Percentiles rank a stretch among this genome's conserved stretches.
Conservation (phyloP, 2,888 invertebrate species). For the Tuberolachnus salignus region DNA sequence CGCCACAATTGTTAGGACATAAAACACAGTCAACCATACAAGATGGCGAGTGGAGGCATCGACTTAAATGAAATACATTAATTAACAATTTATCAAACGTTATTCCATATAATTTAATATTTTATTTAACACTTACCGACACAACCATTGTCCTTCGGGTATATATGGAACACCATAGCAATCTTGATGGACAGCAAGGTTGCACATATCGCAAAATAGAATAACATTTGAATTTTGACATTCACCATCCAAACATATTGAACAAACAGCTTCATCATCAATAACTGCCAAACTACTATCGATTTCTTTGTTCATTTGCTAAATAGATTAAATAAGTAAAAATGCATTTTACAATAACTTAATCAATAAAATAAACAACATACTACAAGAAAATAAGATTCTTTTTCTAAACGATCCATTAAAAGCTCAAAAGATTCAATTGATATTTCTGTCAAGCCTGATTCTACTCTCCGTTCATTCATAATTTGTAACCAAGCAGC, state of each 20-base stretch:
- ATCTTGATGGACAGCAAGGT: constrained; percentile 97
- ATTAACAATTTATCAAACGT: not conserved
- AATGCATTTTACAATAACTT: not conserved
- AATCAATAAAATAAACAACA: constrained; percentile 1
- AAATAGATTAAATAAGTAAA: not conserved
- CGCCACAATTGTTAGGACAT: constrained; percentile 97
- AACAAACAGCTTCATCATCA: constrained; percentile 98
- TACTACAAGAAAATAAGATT: constrained; percentile 87
- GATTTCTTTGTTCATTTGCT: constrained; percentile 58
- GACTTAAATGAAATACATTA: constrained; percentile 63
- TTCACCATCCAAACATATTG: constrained; percentile 98
- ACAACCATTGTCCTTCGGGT: constrained; percentile 97
- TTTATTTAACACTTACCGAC: constrained; percentile 63
- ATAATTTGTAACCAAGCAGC: constrained; percentile 90
- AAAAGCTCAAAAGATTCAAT: constrained; percentile 91
- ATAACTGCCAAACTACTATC: constrained; percentile 69
- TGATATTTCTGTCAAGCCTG: constrained; percentile 76
- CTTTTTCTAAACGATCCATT: constrained; percentile 97
- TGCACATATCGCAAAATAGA: constrained; percentile 99
- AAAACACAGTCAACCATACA: constrained; percentile 95
- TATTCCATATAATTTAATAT: constrained; percentile 6
- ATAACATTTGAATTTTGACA: constrained; percentile 99
- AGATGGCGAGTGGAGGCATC: constrained; percentile 95
- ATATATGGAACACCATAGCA: constrained; percentile 98
- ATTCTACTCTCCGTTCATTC: constrained; percentile 80